These are phyloP conservation scores for Ctenoplectra terminalis DNA, from an alignment of 1,140 invertebrate genomes.

Conservation along the genomic window DNA sequence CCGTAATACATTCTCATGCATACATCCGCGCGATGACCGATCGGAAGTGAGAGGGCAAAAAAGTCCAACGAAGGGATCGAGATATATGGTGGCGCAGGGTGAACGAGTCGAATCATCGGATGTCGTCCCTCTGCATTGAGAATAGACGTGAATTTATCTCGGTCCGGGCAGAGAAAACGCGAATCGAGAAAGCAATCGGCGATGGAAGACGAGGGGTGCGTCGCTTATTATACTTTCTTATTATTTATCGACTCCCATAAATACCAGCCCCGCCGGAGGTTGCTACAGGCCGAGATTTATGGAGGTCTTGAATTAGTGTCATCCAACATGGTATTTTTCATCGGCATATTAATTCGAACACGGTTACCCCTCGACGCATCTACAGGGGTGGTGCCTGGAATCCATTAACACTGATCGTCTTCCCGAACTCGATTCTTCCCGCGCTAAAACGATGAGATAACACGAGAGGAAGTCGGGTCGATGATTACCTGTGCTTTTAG, in stretches of 20 bases:
- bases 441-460: conserved; percentile 13
- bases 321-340: conserved; percentile 41
- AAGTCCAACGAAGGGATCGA: background rate
- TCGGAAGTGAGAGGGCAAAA: too few species aligned
- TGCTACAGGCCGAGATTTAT: conserved; percentile 38
- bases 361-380: background rate
- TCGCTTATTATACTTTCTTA: conserved; percentile 67
- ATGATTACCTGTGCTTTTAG: conserved; percentile 24
- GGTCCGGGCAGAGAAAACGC: background rate
- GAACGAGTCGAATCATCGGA: conserved; percentile 28
- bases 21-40: background rate
- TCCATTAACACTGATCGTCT: conserved; percentile 24
- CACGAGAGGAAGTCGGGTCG: conserved; percentile 12
- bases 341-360: conserved; percentile 46
- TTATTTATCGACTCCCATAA: conserved; percentile 65
- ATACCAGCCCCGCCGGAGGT: conserved; percentile 26
- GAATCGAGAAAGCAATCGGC: conserved; percentile 30
- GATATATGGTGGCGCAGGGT: conserved; percentile 19
- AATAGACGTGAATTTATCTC: conserved; percentile 58
- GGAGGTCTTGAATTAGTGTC: conserved; percentile 52
- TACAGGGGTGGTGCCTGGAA: background rate
- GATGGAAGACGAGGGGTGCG: background rate
- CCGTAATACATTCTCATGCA: conserved; percentile 15
- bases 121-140: background rate
- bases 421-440: background rate